Evolutionary conservation across 2,113 vertebrate species (phyloP).

Genomic region (Turnix velox): DNA sequence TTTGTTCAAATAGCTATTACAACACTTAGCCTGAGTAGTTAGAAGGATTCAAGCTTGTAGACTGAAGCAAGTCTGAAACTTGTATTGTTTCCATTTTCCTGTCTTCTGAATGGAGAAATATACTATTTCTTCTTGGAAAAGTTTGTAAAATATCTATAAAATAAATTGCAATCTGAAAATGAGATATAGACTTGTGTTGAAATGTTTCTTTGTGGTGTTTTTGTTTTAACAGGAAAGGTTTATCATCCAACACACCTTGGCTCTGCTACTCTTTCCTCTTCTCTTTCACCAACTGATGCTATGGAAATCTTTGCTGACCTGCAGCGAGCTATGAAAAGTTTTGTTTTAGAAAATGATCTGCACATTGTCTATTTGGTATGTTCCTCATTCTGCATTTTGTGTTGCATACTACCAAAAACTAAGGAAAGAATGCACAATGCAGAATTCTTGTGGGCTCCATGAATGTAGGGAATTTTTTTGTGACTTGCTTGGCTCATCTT

Average conservation of each 20-base stretch:
- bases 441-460: background rate
- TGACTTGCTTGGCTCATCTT: background rate
- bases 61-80: background rate
- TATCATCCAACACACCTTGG: conserved; percentile 92
- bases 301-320: conserved; percentile 95
- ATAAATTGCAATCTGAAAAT: background rate
- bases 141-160: background rate
- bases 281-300: conserved; percentile 90
- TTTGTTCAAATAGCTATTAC: background rate
- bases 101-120: background rate
- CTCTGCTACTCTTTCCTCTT: conserved; percentile 91
- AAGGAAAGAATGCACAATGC: background rate
- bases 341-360: conserved; percentile 95
- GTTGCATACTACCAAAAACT: background rate
- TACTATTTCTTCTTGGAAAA: background rate
- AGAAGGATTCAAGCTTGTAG: background rate
- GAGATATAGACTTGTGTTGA: background rate
- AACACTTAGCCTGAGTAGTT: background rate
- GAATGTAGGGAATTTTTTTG: rapidly evolving
- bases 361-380: conserved; percentile 94
- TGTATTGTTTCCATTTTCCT: background rate
- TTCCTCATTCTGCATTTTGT: background rate
- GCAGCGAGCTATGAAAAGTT: conserved; percentile 96
- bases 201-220: background rate
- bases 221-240: conserved; percentile 68